Conservation (phyloP, 2,888 invertebrate genomes). For the Lasioglossum marginatum region DNA sequence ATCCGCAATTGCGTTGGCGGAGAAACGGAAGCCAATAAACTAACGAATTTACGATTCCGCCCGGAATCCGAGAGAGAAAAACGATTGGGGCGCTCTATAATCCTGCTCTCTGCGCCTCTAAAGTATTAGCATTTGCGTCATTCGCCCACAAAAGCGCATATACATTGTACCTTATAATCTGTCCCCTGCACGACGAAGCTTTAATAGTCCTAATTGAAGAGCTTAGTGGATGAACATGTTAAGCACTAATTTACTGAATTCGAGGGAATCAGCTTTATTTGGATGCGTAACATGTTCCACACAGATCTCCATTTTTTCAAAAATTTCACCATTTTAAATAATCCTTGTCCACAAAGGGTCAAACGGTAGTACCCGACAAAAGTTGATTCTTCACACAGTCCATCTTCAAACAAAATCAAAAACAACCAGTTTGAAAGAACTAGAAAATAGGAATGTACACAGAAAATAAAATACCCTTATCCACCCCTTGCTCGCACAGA, state of each 20-base stretch:
- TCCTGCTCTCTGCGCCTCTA: background rate
- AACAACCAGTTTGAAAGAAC: background rate
- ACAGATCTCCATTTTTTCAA: no score
- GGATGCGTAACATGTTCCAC: no score
- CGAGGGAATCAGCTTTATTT: no score
- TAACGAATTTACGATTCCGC: slow-evolving; percentile 18
- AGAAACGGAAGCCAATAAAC: slow-evolving; percentile 17
- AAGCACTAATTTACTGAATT: no score
- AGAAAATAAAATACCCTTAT: no score
- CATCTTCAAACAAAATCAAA: background rate
- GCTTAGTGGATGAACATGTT: background rate
- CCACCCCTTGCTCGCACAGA: background rate
- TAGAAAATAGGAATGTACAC: no score
- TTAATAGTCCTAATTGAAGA: background rate
- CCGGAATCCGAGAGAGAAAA: background rate
- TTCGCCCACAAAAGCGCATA: background rate
- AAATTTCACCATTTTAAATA: no score
- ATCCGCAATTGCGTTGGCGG: background rate
- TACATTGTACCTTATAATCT: background rate
- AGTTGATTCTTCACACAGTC: background rate
- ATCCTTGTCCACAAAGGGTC: no score
- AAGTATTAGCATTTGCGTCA: slow-evolving; percentile 1
- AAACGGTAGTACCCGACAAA: background rate
- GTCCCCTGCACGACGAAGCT: background rate
- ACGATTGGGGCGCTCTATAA: background rate